Percentiles rank a stretch among this genome's conserved stretches.
phyloP scores from a whole-genome alignment of 2,888 invertebrate species.

The Andrena haemorrhoa region DNA sequence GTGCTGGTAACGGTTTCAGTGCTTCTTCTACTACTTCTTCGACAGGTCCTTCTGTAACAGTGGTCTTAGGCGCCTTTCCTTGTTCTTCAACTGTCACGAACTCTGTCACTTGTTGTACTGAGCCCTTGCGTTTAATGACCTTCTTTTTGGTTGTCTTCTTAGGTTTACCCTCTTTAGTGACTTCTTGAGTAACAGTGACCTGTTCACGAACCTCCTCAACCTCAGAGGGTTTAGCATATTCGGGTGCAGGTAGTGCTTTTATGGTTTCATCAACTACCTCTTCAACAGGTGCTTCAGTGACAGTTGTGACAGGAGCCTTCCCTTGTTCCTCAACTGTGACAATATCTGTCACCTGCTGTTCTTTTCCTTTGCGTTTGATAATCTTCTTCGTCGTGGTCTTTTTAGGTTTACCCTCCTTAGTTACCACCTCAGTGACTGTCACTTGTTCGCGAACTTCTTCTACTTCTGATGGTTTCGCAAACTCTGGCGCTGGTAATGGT shows the following conservation, averaged over 20 bases:
- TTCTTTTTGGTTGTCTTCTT: conserved; percentile 76
- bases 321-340: conserved; percentile 71
- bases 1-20: too few relatives aligned
- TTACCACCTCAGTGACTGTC: conserved; percentile 72
- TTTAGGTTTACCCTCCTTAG: conserved; percentile 68
- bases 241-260: conserved; percentile 44
- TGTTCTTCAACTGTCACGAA: conserved; percentile 75
- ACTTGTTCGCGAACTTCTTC: conserved; percentile 68
- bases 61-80: conserved; percentile 68
- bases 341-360: conserved; percentile 69
- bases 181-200: conserved; percentile 72
- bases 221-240: conserved; percentile 77
- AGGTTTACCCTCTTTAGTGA: conserved; percentile 64
- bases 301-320: conserved; percentile 69
- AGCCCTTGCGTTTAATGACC: conserved; percentile 61
- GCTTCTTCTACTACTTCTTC: conserved; percentile 75
- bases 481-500: conserved; percentile 67
- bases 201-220: conserved; percentile 67
- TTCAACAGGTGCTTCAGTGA: conserved; percentile 75
- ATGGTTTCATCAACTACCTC: conserved; percentile 64
- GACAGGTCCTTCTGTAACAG: conserved; percentile 71
- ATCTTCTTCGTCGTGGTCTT: conserved; percentile 74
- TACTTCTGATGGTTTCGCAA: conserved; percentile 73
- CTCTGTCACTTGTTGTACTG: conserved; percentile 68
- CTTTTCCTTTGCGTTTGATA: conserved; percentile 64